Conservation (phyloP, 2,888 invertebrate species). For the Drosophila anomalata region DNA sequence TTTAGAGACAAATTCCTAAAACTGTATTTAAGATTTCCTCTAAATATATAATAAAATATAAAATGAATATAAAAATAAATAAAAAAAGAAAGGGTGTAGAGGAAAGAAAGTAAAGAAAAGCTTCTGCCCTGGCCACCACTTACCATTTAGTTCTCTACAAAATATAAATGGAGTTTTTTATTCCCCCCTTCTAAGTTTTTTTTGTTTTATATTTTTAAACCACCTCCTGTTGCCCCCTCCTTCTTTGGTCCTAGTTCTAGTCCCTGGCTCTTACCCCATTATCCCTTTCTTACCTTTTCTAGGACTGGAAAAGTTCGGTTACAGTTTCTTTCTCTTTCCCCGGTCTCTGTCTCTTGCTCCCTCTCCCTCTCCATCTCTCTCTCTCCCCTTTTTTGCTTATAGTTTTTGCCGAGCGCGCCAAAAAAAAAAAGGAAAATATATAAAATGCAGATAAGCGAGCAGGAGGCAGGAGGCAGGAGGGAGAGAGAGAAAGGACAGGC, state of each 20-base stretch:
- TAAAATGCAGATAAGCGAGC: slow-evolving; percentile 5
- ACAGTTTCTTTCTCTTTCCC: slow-evolving; percentile 26
- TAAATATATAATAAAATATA: neutral
- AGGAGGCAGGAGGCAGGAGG: slow-evolving; percentile 3
- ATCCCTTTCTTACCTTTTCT: slow-evolving; percentile 24
- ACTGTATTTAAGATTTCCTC: neutral
- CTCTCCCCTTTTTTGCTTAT: slow-evolving; percentile 37
- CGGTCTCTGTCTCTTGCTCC: slow-evolving; percentile 28
- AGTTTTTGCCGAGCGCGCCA: slow-evolving; percentile 68
- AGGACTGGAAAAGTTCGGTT: slow-evolving; percentile 30
- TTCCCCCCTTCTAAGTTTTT: slow-evolving; percentile 9
- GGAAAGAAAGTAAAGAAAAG: neutral
- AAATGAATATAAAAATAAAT: neutral
- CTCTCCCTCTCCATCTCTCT: slow-evolving; percentile 26
- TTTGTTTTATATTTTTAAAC: neutral
- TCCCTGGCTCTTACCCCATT: slow-evolving; percentile 2
- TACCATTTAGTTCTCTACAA: slow-evolving; percentile 65
- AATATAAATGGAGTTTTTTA: slow-evolving; percentile 74
- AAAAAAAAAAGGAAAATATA: slow-evolving; percentile 33
- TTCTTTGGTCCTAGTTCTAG: slow-evolving; percentile 13
- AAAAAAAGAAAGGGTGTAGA: neutral
- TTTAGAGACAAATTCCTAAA: too few species aligned
- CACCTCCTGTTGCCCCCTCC: neutral
- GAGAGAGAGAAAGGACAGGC: slow-evolving; percentile 61
- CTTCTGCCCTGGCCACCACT: slow-evolving; percentile 38